Percentiles rank a stretch among this genome's conserved stretches.
phyloP scores from a whole-genome alignment of 1,140 invertebrate genomes.

The Panagrolaimus sp. region DNA sequence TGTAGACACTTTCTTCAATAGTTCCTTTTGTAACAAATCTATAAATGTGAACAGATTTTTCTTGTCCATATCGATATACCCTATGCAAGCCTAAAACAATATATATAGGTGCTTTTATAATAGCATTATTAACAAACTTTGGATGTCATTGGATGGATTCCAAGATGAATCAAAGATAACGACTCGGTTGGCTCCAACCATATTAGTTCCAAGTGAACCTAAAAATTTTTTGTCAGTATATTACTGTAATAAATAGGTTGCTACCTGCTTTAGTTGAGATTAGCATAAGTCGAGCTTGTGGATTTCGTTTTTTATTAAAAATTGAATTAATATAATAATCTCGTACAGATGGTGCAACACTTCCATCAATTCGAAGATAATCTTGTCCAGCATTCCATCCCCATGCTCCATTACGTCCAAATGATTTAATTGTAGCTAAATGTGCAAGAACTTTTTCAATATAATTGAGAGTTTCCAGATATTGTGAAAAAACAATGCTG shows the following conservation, averaged over 20 bases:
- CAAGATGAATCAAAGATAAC: conserved; percentile 95
- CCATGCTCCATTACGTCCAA: conserved; percentile 49
- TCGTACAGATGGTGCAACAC: not conserved
- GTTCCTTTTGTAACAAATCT: conserved; percentile 68
- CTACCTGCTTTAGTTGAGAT: conserved; percentile 79
- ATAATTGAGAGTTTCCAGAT: conserved; percentile 60
- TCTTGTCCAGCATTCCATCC: conserved; percentile 44
- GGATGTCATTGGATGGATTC: conserved; percentile 96
- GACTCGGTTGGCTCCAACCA: conserved; percentile 88
- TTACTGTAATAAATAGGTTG: no score
- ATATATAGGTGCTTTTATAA: no score
- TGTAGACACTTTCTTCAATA: conserved; percentile 98
- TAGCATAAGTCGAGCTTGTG: conserved; percentile 70
- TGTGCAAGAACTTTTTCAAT: conserved; percentile 61
- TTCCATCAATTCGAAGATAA: conserved; percentile 46
- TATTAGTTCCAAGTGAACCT: conserved; percentile 88
- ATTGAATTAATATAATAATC: conserved; percentile 35
- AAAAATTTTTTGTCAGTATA: no score
- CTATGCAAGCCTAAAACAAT: conserved; percentile 71
- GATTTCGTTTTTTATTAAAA: conserved; percentile 43
- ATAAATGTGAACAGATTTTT: conserved; percentile 91
- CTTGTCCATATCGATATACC: conserved; percentile 70
- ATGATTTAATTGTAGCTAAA: conserved; percentile 45
- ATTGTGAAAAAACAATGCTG: conserved; percentile 62
- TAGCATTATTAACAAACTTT: conserved; percentile 74